Evolutionary conservation across 2,797 vertebrate genomes (phyloP), one percentile per base, ranked within the genome.

Genomic region (Otolemur crassicaudatus): DNA sequence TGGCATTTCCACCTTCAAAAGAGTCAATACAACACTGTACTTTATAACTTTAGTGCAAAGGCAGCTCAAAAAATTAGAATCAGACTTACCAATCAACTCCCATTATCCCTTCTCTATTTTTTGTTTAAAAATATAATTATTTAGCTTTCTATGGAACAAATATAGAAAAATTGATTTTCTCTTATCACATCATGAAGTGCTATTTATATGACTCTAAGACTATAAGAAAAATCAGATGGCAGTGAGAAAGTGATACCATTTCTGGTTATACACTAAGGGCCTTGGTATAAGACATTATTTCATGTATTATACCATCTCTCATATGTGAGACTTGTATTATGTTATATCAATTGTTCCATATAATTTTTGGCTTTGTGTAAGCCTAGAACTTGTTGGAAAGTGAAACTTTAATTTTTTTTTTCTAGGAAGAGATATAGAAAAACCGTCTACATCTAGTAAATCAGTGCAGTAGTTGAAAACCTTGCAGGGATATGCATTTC

Each of bases 291-390:
- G 34, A 37, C 34, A 37, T 37, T 37, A 37, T 37, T 37, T 37
- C 34, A 37, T 37, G 34, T 37, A 37, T 37, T 37, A 37, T 37
- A 37, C 34, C 3, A 37, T 37, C 34, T 37, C 34, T 37, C 29
- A 1, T 61, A 72, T 70, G 23, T 53, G 77, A 65, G 23, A 49
- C 20, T 92, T 92, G 29, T 40, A 65, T 90, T 90, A 67, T 84
- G 29, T 77, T 25, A 12, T 40, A 72, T 31, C 46, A 46, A 2
- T 73, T 83, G 10, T 87, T 91, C 80, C 17, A 76, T 90, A 31
- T n/a, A 69, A 27, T n/a, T 94, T 87, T 87, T 96, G 29, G 90
- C 77, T 90, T 76, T 87, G 2, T 90, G 87, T 94, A 94, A 96
- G 20, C 43, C 37, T 86, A 7, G 43, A 46, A 46, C 43, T 46